Conservation (phyloP, 2,888 invertebrate species). For the Phortica magna region DNA sequence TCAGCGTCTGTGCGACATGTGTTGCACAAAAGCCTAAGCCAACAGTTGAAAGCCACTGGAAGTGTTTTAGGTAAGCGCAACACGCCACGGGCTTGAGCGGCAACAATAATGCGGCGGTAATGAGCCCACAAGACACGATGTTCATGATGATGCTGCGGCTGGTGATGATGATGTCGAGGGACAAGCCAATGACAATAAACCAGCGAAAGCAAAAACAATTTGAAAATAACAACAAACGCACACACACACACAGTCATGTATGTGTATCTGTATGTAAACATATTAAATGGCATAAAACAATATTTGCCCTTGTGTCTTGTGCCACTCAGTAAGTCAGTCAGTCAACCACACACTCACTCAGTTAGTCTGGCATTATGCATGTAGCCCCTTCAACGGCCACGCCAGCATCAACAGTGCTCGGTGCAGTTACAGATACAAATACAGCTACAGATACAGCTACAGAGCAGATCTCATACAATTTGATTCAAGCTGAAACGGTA, state of each 20-base stretch:
- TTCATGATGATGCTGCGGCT: background rate
- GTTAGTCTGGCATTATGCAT: background rate
- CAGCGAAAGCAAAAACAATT: constrained; percentile 12
- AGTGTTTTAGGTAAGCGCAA: constrained; percentile 43
- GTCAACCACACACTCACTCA: background rate
- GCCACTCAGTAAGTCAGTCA: constrained; percentile 17
- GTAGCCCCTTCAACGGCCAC: background rate
- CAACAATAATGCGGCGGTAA: constrained; percentile 50
- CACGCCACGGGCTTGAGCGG: constrained; percentile 51
- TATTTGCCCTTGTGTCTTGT: constrained; percentile 71
- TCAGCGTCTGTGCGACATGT: constrained; percentile 46
- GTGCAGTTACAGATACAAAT: background rate
- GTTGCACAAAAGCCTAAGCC: constrained; percentile 33
- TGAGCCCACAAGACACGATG: constrained; percentile 27
- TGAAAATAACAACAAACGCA: constrained; percentile 1
- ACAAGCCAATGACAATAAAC: constrained; percentile 26
- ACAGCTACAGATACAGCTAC: background rate
- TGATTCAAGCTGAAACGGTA: constrained; percentile 6
- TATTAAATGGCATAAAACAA: constrained; percentile 59
- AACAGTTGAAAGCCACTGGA: constrained; percentile 18
- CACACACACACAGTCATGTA: background rate
- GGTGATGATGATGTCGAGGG: constrained; percentile 7
- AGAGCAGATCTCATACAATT: background rate
- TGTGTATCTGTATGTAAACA: too few relatives aligned
- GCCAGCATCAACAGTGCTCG: constrained; percentile 18